A percentile compares a stretch with the other conserved stretches of the same genome.
phyloP scores from a whole-genome alignment of 2,888 invertebrate genomes.

The Papilio gigon region DNA sequence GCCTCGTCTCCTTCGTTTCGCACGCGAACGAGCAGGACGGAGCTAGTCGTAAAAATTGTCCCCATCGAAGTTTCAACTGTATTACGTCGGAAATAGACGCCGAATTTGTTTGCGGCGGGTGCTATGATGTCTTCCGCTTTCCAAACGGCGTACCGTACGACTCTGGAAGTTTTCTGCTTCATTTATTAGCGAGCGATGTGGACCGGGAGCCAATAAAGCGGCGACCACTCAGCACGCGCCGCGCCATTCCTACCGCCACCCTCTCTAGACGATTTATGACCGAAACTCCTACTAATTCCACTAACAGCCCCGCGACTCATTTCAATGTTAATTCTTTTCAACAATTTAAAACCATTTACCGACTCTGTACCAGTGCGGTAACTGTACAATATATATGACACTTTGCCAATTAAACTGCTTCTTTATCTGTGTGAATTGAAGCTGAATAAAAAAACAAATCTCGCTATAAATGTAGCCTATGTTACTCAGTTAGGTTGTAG shows the following conservation, averaged over 20 bases:
- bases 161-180: constrained; percentile 80
- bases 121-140: constrained; percentile 65
- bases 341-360: constrained; percentile 77
- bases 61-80: constrained; percentile 67
- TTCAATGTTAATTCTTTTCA: constrained; percentile 80
- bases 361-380: constrained; percentile 35
- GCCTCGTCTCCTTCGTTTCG: constrained; percentile 56
- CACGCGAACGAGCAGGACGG: constrained; percentile 54
- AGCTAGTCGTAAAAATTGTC: constrained; percentile 57
- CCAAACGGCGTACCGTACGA: constrained; percentile 68
- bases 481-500: too few relatives aligned
- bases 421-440: too few relatives aligned
- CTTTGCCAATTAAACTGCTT: too few relatives aligned
- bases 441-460: too few relatives aligned
- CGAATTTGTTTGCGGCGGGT: constrained; percentile 59
- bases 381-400: neutral
- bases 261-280: constrained; percentile 79
- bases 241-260: constrained; percentile 69
- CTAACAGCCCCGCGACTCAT: constrained; percentile 77
- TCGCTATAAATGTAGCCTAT: too few relatives aligned
- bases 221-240: constrained; percentile 65
- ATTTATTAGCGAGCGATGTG: constrained; percentile 79
- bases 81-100: constrained; percentile 54
- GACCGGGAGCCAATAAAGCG: constrained; percentile 75
- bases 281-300: constrained; percentile 77